Conservation (phyloP, 2,888 invertebrate species). For the Mesochorus sp. region DNA sequence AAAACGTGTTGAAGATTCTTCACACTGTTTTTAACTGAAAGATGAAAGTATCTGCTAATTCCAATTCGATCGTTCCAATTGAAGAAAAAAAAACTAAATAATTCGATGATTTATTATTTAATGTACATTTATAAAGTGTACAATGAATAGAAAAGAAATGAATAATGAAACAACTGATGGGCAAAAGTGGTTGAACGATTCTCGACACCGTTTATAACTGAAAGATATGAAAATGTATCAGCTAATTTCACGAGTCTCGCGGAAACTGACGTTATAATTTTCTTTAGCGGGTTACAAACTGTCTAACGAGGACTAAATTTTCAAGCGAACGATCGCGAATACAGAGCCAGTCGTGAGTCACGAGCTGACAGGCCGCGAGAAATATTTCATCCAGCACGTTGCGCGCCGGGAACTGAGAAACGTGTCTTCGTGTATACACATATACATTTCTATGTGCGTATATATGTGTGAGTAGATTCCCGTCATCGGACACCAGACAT, state of each 20-base stretch:
- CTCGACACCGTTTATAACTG: neutral
- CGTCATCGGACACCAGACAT: conserved; percentile 31
- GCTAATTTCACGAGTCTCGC: neutral
- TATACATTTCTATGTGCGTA: neutral
- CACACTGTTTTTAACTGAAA: too few species aligned
- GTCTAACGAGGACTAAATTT: conserved; percentile 42
- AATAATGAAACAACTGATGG: neutral
- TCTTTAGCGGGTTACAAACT: conserved; percentile 2
- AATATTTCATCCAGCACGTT: conserved; percentile 55
- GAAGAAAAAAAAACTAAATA: too few species aligned
- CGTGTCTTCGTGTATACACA: neutral
- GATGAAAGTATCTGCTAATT: too few species aligned
- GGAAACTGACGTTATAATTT: conserved; percentile 26
- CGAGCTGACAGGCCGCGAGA: conserved; percentile 44
- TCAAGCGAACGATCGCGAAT: conserved; percentile 49
- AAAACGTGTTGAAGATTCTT: too few species aligned
- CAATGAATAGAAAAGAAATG: neutral
- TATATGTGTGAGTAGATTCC: neutral
- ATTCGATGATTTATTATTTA: too few species aligned
- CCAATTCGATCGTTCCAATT: too few species aligned
- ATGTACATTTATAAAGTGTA: too few species aligned
- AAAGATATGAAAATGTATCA: neutral
- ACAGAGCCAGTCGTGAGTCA: conserved; percentile 51
- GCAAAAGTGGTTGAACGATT: neutral
- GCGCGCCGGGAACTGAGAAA: conserved; percentile 24